Evolutionary conservation across 2,113 vertebrate species (phyloP).

Genomic region (Halcyon senegalensis): DNA sequence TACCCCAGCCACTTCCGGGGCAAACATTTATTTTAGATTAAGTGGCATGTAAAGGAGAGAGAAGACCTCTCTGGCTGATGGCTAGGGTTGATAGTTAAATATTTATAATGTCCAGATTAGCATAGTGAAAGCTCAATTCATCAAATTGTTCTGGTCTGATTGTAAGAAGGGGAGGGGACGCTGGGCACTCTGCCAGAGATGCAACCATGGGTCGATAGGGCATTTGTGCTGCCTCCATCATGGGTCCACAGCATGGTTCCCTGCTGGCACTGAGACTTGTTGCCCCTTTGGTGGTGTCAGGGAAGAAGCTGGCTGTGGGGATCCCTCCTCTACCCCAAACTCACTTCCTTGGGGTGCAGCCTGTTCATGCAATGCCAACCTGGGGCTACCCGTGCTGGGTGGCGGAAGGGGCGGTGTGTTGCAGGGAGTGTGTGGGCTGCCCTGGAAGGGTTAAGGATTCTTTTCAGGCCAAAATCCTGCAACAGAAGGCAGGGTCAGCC

Average conservation of each 20-base stretch:
- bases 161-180: conserved; percentile 29
- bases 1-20: conserved; percentile 72
- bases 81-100: conserved; percentile 81
- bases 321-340: background rate
- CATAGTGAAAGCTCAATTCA: conserved; percentile 85
- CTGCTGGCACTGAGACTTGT: background rate
- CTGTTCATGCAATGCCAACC: background rate
- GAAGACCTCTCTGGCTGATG: conserved; percentile 72
- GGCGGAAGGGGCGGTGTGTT: no score
- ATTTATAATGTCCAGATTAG: conserved; percentile 86
- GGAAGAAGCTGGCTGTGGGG: background rate
- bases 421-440: background rate
- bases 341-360: background rate
- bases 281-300: background rate
- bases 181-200: conserved; percentile 12
- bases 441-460: conserved; percentile 67
- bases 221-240: rapidly evolving
- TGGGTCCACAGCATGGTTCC: rapidly evolving
- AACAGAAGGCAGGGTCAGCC: conserved; percentile 78
- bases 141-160: conserved; percentile 83
- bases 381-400: background rate
- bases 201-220: conserved; percentile 61
- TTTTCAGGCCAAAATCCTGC: conserved; percentile 68
- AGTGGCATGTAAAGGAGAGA: conserved; percentile 69
- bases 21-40: conserved; percentile 79